Percentiles rank a stretch among this genome's conserved stretches.
Evolutionary conservation across 2,888 invertebrate species (phyloP).

Genomic region (Endotricha flammealis): DNA sequence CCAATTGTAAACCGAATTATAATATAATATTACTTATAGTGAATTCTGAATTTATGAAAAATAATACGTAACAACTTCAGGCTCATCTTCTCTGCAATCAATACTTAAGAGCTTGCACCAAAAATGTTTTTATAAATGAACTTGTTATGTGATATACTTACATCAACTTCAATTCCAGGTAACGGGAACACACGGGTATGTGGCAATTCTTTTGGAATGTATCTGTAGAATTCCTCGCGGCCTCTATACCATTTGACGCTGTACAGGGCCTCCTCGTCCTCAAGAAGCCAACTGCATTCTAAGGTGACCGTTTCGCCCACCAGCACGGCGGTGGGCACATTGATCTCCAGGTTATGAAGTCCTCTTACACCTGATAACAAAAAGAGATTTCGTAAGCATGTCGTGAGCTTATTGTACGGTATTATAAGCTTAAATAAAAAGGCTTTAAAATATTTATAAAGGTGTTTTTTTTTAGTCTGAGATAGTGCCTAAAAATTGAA

Average conservation of each 20-base stretch:
- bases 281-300: slow-evolving; percentile 86
- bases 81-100: no score
- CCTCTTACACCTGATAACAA: slow-evolving; percentile 72
- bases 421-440: no score
- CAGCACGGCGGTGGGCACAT: slow-evolving; percentile 83
- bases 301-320: slow-evolving; percentile 85
- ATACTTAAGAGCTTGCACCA: no score
- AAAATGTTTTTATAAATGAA: slow-evolving; percentile 1
- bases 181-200: slow-evolving; percentile 85
- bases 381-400: no score
- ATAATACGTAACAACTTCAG: no score
- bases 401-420: no score
- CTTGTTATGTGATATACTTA: slow-evolving; percentile 68
- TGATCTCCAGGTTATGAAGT: slow-evolving; percentile 83
- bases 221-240: slow-evolving; percentile 86
- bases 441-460: not conserved
- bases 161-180: slow-evolving; percentile 84
- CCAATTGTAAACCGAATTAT: no score
- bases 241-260: slow-evolving; percentile 91
- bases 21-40: no score
- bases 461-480: not conserved
- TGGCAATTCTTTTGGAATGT: slow-evolving; percentile 87
- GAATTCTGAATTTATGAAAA: no score
- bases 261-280: slow-evolving; percentile 84
- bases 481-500: no score